Conservation (phyloP, 2,797 vertebrate species). For the Siniperca obscura region DNA sequence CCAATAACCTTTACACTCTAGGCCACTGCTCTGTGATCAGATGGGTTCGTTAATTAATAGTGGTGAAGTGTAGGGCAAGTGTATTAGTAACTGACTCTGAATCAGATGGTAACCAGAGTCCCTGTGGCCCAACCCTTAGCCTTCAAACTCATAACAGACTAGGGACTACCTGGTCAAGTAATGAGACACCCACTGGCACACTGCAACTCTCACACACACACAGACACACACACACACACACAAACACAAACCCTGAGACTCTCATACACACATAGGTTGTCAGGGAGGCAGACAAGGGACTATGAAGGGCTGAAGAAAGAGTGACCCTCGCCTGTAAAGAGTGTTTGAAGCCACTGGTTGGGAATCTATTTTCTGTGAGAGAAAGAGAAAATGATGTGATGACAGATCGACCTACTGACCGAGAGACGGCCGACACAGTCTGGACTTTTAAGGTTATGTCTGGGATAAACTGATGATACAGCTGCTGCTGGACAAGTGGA, state of each 20-base stretch:
- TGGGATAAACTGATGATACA: conserved; percentile 1
- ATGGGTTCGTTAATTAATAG: conserved; percentile 64
- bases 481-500: conserved; percentile 21
- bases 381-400: conserved; percentile 26
- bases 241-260: conserved; percentile 32
- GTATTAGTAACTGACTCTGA: conserved; percentile 72
- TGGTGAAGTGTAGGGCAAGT: conserved; percentile 41
- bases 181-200: conserved; percentile 76
- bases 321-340: conserved; percentile 1
- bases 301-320: conserved; percentile 24
- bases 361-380: conserved; percentile 20
- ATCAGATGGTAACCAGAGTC: conserved; percentile 79
- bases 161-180: conserved; percentile 80
- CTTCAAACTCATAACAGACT: conserved; percentile 52
- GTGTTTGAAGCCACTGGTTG: neutral
- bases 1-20: conserved; percentile 56
- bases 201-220: conserved; percentile 20
- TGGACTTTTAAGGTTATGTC: conserved; percentile 14
- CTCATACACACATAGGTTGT: conserved; percentile 34
- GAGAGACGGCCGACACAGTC: neutral
- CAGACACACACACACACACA: conserved; percentile 15
- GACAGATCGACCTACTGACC: conserved; percentile 41
- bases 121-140: conserved; percentile 54
- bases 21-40: conserved; percentile 72
- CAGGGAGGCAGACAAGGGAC: conserved; percentile 32